Evolutionary conservation across 2,888 invertebrate genomes (phyloP), one percentile per base, ranked within the genome.

Genomic region (Nomada hirtipes): DNA sequence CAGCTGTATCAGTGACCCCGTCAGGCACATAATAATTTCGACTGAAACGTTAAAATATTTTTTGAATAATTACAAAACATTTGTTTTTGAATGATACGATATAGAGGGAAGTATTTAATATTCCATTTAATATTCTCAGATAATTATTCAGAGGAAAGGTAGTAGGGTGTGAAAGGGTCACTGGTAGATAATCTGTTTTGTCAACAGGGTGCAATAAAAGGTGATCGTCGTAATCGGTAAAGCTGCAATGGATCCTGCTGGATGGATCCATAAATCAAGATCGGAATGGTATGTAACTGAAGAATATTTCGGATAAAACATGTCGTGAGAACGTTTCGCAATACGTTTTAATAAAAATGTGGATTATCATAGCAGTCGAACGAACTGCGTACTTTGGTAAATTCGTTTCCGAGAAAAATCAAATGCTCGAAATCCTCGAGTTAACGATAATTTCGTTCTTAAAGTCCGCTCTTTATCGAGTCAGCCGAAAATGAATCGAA

Each of bases 381-480:
- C 44, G 70, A 76, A 83, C 71, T 84, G 84, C 79, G 82, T 71
- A 76, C 65, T 76, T 67, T 18, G n/a, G 26, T 50, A 26, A 79
- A 84, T 71, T 63, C 53, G 52, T 47, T 84, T 77, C 59, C 59
- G 63, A 20, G 55, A 74, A 76, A 85, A 85, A 79, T 82, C 82
- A 69, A 70, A 77, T 77, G 68, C 79, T 20, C 47, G n/a, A 65
- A 73, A 78, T 78, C 70, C 71, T 47, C 68, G 64, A 76, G 61
- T 67, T 76, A 57, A 68, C 81, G 76, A 64, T 88, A 88, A 86
- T 87, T 80, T 76, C 29, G 57, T 67, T 52, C 63, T n/a, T 60
- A 60, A 20, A 10, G 13, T 55, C 2, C 15, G 29, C 4, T 10
- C 57, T 55, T 80, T 84, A 71, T 69, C 78, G 36, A 60, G 53